These are phyloP conservation scores for Acronicta psi DNA, from an alignment of 2,888 invertebrate species.

Conservation along the genomic window DNA sequence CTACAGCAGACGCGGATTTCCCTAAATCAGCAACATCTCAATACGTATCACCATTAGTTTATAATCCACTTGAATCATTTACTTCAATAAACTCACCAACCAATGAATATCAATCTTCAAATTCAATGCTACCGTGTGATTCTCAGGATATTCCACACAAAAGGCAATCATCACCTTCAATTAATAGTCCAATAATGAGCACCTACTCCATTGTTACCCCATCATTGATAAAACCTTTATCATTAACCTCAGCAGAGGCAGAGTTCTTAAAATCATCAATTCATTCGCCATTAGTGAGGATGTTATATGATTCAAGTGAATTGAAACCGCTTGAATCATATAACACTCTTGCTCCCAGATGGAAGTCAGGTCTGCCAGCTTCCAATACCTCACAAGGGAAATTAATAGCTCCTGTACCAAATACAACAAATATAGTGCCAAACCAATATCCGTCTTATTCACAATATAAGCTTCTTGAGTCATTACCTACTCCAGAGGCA, in stretches of 20 bases:
- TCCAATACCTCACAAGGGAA: neutral
- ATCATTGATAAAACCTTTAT: neutral
- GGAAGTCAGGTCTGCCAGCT: neutral
- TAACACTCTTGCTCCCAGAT: neutral
- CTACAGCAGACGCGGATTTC: no score
- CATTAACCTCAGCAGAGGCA: neutral
- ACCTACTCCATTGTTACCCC: neutral
- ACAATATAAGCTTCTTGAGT: neutral
- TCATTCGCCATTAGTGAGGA: neutral
- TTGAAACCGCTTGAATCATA: neutral
- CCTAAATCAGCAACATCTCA: no score
- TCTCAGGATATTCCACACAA: neutral
- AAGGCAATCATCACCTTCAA: neutral
- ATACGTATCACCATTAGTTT: no score
- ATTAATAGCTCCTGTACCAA: neutral
- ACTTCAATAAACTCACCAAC: no score
- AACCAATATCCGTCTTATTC: no score
- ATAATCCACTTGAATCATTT: no score
- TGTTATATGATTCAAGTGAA: no score
- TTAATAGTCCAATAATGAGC: neutral
- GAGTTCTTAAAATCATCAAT: neutral
- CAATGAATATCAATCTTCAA: neutral
- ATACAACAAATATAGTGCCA: neutral
- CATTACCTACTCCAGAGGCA: neutral
- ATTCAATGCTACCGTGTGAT: neutral